Percentiles rank a stretch among this genome's conserved stretches.
phyloP scores from a whole-genome alignment of 2,113 vertebrate genomes.

The Lamprologus ornatipinnis region DNA sequence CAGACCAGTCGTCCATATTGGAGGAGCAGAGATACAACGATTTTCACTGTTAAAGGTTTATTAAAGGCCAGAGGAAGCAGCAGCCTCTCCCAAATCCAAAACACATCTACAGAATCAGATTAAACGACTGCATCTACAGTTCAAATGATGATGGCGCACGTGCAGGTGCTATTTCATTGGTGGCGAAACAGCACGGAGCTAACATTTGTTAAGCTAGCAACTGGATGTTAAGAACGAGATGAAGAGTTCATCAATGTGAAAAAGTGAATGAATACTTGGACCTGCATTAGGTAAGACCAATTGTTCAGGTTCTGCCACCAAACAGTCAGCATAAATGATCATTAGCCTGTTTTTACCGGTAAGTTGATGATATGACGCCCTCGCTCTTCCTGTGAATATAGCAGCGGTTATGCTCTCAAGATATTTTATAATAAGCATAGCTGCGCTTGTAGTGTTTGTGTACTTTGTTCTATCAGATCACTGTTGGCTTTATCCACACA shows the following conservation, averaged over 20 bases:
- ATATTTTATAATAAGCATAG: background rate
- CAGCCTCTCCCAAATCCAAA: background rate
- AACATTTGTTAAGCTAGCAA: background rate
- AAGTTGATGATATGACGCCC: background rate
- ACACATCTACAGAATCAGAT: background rate
- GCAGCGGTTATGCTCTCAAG: accelerated
- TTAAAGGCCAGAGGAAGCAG: background rate
- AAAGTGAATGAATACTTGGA: background rate
- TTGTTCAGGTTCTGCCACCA: background rate
- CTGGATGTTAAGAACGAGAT: background rate
- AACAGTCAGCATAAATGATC: background rate
- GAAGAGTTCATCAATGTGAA: background rate
- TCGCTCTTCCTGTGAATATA: accelerated
- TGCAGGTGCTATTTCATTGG: background rate
- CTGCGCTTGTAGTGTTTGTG: background rate
- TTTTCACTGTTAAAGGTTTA: background rate
- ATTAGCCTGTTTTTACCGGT: background rate
- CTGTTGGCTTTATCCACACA: background rate
- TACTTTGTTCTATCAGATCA: background rate
- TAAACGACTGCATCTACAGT: background rate
- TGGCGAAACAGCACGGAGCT: background rate
- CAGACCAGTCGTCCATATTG: background rate
- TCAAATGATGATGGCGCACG: background rate
- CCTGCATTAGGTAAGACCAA: background rate
- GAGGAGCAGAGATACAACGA: background rate